These are phyloP conservation scores for Eurypyga helias DNA, from an alignment of 2,113 vertebrate genomes.

Conservation along the genomic window DNA sequence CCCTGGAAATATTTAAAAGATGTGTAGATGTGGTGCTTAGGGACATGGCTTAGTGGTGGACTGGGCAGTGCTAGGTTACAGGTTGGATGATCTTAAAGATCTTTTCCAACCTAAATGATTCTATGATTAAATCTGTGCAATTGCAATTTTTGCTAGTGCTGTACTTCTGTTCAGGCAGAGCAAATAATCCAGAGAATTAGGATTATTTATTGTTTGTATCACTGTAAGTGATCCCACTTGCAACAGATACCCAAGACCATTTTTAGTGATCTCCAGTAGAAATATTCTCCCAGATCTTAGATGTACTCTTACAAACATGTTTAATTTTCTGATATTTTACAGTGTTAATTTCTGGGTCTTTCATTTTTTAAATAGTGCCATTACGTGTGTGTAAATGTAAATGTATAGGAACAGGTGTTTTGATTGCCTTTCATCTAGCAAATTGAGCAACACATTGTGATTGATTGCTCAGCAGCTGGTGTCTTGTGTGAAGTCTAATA, in stretches of 20 bases:
- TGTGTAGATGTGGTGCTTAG: too few relatives aligned
- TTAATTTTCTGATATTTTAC: not conserved
- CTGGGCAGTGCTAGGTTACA: too few relatives aligned
- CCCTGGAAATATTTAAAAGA: too few relatives aligned
- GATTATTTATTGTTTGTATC: not conserved
- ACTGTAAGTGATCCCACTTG: not conserved
- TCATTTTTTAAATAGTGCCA: not conserved
- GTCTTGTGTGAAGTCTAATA: not conserved
- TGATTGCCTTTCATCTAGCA: not conserved
- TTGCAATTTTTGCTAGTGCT: not conserved
- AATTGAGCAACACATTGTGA: not conserved
- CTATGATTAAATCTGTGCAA: not conserved
- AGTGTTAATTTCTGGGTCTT: not conserved
- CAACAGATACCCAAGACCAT: not conserved
- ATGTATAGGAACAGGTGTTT: not conserved
- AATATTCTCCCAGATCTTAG: not conserved
- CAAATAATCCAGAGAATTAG: not conserved
- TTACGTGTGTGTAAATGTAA: not conserved
- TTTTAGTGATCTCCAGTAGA: not conserved
- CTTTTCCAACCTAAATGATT: too few relatives aligned
- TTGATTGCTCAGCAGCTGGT: not conserved
- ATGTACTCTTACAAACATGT: not conserved
- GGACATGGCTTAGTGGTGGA: too few relatives aligned
- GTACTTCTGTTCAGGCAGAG: not conserved
- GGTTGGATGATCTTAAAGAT: too few relatives aligned